Base-by-base conservation (phyloP, 2,797 vertebrate genomes). In the Sphaeramia orbicularis region DNA sequence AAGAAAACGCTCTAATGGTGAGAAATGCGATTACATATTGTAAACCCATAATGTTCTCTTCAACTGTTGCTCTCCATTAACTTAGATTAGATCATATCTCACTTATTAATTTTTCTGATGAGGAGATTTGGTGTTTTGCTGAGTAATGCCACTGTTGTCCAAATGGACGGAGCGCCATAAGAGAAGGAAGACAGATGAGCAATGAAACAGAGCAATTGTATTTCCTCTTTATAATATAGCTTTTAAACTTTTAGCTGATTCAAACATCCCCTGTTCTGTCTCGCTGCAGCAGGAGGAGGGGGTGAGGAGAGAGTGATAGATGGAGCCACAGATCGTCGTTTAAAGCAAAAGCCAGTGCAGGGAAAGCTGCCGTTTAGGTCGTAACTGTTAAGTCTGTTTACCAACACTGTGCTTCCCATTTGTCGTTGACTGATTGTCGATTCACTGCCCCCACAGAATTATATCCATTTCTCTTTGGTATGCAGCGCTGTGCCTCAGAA, bases 241-340 rank as follows among this genome's bases (percentile, higher is more conserved):
- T 91, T 91, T 91, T 87, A 90, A 89, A 91, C 74, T 90, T 91
- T 92, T 89, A 91, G 89, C 90, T 86, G 91, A 91, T 91, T 92
- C 85, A 86, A 86, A 86, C 77, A 62, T 81, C 65, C 58, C 41
- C 57, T 74, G 36, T 45, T 63, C 45, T 73, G 65, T 78, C 74
- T 84, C 36, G 1, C 24, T 35, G 56, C 65, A 21, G 68, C 55
- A 6, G 64, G 58, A 61, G 64, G 61, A 74, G 67, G 32, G 61
- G 74, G 80, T 77, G 88, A 78, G 81, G 80, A 82, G 72, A 83
- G 69, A 73, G 71, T 91, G 90, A 93, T 90, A 74, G 83, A 92
- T 92, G 81, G 75, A 67, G 53, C 78, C 47, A 56, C 71, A 51
- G 70, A 76, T 79, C 24, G 42, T 62, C 11, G 32, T 82, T 72